Conservation (phyloP, 2,113 vertebrate genomes). For the Melanerpes formicivorus region DNA sequence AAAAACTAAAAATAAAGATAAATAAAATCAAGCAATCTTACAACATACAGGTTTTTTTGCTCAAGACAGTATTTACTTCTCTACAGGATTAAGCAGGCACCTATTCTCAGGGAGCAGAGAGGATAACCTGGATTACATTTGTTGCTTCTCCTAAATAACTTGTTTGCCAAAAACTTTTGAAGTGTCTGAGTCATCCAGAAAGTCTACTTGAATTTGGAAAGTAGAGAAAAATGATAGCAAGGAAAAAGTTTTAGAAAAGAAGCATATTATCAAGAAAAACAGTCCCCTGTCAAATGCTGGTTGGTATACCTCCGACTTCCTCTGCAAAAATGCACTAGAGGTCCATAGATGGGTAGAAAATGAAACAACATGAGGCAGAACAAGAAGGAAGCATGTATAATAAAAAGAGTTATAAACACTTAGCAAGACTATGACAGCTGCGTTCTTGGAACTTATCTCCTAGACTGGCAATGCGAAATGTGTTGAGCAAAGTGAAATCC, state of each 20-base stretch:
- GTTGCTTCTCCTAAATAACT: slow-evolving; percentile 23
- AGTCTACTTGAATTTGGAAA: neutral
- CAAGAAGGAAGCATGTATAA: neutral
- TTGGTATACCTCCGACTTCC: neutral
- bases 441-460: neutral
- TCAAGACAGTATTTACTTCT: slow-evolving; percentile 22
- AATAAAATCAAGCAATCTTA: slow-evolving; percentile 10
- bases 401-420: neutral
- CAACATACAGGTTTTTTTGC: neutral
- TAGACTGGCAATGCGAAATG: neutral
- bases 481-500: neutral
- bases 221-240: neutral
- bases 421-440: neutral
- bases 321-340: neutral
- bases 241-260: slow-evolving; percentile 5
- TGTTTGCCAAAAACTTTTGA: slow-evolving; percentile 27
- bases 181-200: slow-evolving; percentile 9
- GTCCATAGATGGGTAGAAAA: neutral
- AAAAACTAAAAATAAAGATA: slow-evolving; percentile 20
- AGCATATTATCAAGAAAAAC: neutral
- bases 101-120: slow-evolving; percentile 11
- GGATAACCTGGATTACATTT: slow-evolving; percentile 46
- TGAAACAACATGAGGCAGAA: neutral
- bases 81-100: slow-evolving; percentile 21
- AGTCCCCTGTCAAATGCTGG: neutral